Base-by-base conservation (phyloP, 2,888 invertebrate species). In the Apodemia zela region DNA sequence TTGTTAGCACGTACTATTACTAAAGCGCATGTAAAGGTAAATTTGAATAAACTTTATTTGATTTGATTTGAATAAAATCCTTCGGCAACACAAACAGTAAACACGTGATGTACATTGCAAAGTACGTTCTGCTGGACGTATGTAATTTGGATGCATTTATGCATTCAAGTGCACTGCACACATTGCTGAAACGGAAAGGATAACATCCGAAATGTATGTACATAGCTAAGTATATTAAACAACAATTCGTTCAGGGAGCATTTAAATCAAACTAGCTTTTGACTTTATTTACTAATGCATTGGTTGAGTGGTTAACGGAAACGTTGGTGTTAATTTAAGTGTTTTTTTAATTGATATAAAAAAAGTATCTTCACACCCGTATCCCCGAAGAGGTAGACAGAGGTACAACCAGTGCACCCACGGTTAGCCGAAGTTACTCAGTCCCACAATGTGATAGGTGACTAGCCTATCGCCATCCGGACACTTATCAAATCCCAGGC, bases 101-200 rank as follows among this genome's bases (percentile, higher is more conserved):
- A 51, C 13, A 29, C 5, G 54, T 25, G 7, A 54, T 29, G 21
- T 54, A 21, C 15, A 54, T 54, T 54, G 54, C 54, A 54, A 54
- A 51, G 54, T 54, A 54, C 7, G 8, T 15, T 15, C 7, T 51
- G 21, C 51, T 7, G 54, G 54, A 54, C 15, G 54, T 15, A 13
- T 54, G n/a, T 29, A 25, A 29, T 54, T 54, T 54, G 29, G 15
- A 54, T 54, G 54, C 54, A 54, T 54, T 29, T 54, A 54, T 54
- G 13, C 54, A 54, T 25, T 15, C 54, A 29, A 54, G 54, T 54
- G 54, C 2, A 54, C 7, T 54, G 54, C 54, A 29, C 25, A 54
- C 54, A 25, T 6, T 25, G 15, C 15, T 54, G n/a, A 25, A 54
- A 54, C 15, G 25, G 54, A 54, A 21, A 54, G 54, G 25, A 25